Conservation (phyloP, 2,888 invertebrate genomes). For the Camptogramma bilineatum region DNA sequence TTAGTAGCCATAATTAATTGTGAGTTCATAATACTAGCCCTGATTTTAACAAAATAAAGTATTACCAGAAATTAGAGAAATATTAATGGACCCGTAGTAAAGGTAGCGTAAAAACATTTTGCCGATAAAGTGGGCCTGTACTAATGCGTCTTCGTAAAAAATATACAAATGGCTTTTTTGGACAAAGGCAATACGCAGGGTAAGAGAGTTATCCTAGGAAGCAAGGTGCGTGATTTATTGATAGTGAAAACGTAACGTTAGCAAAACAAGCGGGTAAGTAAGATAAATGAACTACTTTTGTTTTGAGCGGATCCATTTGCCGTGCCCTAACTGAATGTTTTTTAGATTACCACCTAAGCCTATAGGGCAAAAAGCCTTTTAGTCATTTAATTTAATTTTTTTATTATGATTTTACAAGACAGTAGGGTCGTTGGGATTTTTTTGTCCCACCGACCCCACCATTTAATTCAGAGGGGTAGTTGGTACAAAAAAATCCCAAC, state of each 20-base stretch:
- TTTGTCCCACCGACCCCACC: too few species aligned
- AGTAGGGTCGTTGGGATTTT: too few species aligned
- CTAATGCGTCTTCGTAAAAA: constrained; percentile 52
- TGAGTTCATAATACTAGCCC: too few species aligned
- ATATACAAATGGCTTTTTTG: constrained; percentile 63
- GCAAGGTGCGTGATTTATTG: constrained; percentile 79
- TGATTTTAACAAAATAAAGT: background rate
- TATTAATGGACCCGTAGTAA: constrained; percentile 1
- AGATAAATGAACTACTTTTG: constrained; percentile 80
- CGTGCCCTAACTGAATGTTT: constrained; percentile 51
- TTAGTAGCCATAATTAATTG: too few species aligned
- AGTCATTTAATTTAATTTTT: constrained; percentile 27
- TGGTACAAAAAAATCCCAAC: too few species aligned
- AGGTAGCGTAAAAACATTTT: constrained; percentile 5
- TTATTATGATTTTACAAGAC: constrained; percentile 20
- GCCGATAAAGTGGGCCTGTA: constrained; percentile 12
- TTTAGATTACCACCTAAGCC: constrained; percentile 46
- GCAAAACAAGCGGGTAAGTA: constrained; percentile 77
- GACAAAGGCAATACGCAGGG: constrained; percentile 57
- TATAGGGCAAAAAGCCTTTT: constrained; percentile 31
- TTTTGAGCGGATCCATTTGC: constrained; percentile 63
- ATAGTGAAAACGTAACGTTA: constrained; percentile 68
- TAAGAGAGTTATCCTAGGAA: constrained; percentile 70
- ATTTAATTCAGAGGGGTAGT: too few species aligned
- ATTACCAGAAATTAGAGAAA: background rate